Evolutionary conservation across 1,140 invertebrate genomes (phyloP).

Genomic region (Sinella curviseta): DNA sequence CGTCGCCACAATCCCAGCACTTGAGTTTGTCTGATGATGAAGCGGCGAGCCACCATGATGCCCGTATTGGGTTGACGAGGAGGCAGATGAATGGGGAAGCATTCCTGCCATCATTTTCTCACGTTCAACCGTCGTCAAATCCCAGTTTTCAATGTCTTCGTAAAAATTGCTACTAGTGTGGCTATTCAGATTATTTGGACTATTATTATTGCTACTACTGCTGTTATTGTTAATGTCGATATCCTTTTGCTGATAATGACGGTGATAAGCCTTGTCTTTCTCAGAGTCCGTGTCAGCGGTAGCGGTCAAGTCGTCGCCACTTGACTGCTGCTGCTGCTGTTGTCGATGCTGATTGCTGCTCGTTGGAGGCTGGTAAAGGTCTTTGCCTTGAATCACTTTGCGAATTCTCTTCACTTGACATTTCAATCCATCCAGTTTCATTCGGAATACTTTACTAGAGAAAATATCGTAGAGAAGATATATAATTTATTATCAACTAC

Average conservation of each 20-base stretch:
- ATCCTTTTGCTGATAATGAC: background rate
- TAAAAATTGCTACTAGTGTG: constrained; percentile 8
- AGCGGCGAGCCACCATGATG: background rate
- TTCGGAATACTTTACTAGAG: background rate
- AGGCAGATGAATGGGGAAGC: background rate
- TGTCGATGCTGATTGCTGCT: background rate
- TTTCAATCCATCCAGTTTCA: constrained; percentile 20
- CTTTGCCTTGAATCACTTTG: constrained; percentile 21
- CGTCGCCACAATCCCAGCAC: background rate
- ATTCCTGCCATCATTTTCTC: constrained; percentile 10
- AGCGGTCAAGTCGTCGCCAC: background rate
- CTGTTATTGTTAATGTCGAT: background rate
- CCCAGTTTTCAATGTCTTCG: constrained; percentile 13
- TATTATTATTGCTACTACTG: background rate
- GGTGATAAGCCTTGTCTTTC: background rate
- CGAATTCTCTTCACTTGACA: constrained; percentile 20
- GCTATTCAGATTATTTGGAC: background rate
- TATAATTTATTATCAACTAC: background rate
- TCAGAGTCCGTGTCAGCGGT: background rate
- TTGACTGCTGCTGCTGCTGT: background rate
- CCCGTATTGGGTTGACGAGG: background rate
- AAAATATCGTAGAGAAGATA: background rate
- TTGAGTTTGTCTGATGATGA: background rate
- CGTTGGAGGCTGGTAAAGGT: constrained; percentile 1
- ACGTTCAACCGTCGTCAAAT: background rate